Conservation (phyloP, 1,140 invertebrate species). For the Atta cephalotes region DNA sequence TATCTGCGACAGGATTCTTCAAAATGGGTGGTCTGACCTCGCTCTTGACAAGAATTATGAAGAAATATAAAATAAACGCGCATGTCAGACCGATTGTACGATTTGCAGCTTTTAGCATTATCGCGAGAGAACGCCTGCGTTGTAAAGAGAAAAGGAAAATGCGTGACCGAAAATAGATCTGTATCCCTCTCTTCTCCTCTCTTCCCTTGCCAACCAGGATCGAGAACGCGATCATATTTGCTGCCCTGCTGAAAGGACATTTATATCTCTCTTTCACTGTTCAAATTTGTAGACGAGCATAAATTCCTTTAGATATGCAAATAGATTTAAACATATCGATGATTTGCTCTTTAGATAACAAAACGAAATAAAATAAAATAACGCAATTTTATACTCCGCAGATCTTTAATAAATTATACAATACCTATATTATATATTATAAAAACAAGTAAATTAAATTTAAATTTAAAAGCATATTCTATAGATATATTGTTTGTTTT, state of each 20-base stretch:
- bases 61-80: constrained; percentile 48
- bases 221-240: constrained; percentile 1
- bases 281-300: constrained; percentile 1
- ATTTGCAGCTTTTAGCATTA: constrained; percentile 60
- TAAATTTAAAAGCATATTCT: background rate
- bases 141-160: constrained; percentile 62
- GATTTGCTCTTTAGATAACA: background rate
- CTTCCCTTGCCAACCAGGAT: background rate
- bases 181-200: background rate
- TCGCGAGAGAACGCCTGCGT: constrained; percentile 51
- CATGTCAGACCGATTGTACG: constrained; percentile 42
- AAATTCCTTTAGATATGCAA: constrained; percentile 31
- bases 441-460: background rate
- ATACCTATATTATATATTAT: too few relatives aligned
- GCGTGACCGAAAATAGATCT: constrained; percentile 66
- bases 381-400: background rate
- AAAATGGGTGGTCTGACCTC: constrained; percentile 34
- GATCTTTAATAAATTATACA: background rate
- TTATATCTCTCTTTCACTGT: constrained; percentile 25
- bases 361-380: constrained; percentile 15
- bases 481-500: background rate
- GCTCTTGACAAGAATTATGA: constrained; percentile 46
- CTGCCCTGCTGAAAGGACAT: constrained; percentile 28
- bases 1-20: constrained; percentile 15
- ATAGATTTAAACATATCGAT: background rate